Base-by-base conservation (phyloP, 64 coral and sea anemone species). In the Dendronephthya gigantea region DNA sequence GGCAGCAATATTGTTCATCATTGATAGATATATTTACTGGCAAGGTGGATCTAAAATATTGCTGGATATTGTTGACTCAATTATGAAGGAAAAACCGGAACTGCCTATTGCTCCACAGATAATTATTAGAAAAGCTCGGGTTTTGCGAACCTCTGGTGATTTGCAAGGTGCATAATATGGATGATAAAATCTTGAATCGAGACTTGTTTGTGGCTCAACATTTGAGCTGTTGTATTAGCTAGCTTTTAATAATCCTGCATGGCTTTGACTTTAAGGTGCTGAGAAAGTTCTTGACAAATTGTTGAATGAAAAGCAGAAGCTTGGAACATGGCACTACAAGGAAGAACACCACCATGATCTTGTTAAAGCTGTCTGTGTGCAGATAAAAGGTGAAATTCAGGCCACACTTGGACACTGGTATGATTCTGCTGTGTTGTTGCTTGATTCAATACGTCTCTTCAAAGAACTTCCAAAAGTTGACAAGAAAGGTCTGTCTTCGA, bases 321-420 rank as follows among this genome's bases (percentile, higher is more conserved):
- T 97, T 15, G 92, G 87, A 30, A 49, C 85, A 40, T 97, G 94
- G 94, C 83, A 84, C 12, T 93, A 97, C 70, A 89, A 85, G 27
- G 40, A 93, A 9, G 70, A 89, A 19, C 51, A 91, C 49, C 88
- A 97, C 28, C 87, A 89, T 59, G 83, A 72, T 27, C 89, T 97
- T 23, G 92, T 93, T 13, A 89, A 86, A 47, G 94, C 89, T 40
- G 94, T 91, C 8, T 93, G 89, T 84, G 83, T 97, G 39, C 94
- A 97, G 81, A 91, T 97, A 81, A 97, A 97, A 83, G 94, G 94
- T 34, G 94, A 97, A 84, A 93, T 97, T 10, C 94, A 93, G 39
- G 89, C 90, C 81, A 93, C 65, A 31, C 83, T 97, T 22, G 94
- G 94, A 19, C 89, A 93, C 16, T 90, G 89, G 91, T 9, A 37